These are phyloP conservation scores for Aurelia coerulea DNA, from an alignment of 30 jellyfish, hydroid and myxozoan genomes.

Conservation along the genomic window DNA sequence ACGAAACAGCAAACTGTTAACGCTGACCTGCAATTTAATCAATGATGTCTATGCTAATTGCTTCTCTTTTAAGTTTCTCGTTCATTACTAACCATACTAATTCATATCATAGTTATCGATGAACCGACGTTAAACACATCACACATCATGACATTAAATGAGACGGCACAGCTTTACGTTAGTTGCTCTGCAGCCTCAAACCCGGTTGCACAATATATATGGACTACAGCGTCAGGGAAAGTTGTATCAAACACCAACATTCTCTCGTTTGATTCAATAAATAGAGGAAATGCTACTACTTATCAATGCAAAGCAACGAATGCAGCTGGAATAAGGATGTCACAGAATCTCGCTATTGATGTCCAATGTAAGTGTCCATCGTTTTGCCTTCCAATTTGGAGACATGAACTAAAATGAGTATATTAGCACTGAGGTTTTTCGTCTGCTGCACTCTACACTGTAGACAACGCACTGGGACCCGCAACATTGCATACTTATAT, in stretches of 20 bases:
- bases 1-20: no score
- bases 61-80: no score
- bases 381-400: no score
- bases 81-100: no score
- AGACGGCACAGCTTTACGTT: background rate
- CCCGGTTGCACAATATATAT: slow-evolving; percentile 16
- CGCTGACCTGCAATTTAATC: no score
- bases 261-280: slow-evolving; percentile 6
- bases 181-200: slow-evolving; percentile 10
- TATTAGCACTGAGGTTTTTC: no score
- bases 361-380: slow-evolving; percentile 25
- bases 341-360: background rate
- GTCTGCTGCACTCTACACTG: no score
- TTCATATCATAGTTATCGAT: slow-evolving; percentile 32
- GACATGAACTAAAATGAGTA: no score
- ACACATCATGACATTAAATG: background rate
- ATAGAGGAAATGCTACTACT: slow-evolving; percentile 10
- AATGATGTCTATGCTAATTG: no score
- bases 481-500: no score
- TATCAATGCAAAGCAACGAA: slow-evolving; percentile 38
- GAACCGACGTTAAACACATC: slow-evolving; percentile 33
- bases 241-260: slow-evolving; percentile 16
- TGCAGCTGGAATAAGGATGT: slow-evolving; percentile 13
- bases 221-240: slow-evolving; percentile 16
- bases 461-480: no score